Conservation (phyloP, 2,113 vertebrate genomes). For the Arizona elegans region DNA sequence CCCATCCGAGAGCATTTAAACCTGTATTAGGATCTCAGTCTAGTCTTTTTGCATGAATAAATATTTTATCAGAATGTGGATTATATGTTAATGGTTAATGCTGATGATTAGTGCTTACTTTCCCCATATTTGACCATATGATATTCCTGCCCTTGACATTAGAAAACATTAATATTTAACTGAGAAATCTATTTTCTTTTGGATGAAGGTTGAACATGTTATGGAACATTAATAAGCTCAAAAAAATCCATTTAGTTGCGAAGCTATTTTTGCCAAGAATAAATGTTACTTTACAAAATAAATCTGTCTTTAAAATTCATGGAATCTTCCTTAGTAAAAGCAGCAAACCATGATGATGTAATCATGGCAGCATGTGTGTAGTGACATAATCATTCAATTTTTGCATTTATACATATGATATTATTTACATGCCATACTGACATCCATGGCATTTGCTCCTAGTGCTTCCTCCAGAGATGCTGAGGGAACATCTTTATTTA, state of each 20-base stretch:
- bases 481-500: slow-evolving; percentile 29
- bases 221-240: background rate
- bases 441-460: background rate
- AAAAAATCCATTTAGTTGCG: background rate
- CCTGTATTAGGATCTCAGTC: background rate
- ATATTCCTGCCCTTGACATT: background rate
- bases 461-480: background rate
- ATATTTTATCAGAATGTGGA: background rate
- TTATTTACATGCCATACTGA: background rate
- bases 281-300: background rate
- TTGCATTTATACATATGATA: background rate
- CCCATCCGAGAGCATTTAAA: background rate
- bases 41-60: background rate
- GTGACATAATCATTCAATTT: background rate
- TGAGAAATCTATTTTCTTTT: background rate
- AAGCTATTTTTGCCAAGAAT: background rate
- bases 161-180: background rate
- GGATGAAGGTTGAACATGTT: background rate
- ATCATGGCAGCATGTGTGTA: background rate
- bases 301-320: background rate
- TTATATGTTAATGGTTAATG: background rate
- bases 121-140: background rate
- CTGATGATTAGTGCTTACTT: background rate
- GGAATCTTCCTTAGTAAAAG: slow-evolving; percentile 46
- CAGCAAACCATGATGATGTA: background rate